Evolutionary conservation across 2,113 vertebrate species (phyloP).

Genomic region (Mus pahari): DNA sequence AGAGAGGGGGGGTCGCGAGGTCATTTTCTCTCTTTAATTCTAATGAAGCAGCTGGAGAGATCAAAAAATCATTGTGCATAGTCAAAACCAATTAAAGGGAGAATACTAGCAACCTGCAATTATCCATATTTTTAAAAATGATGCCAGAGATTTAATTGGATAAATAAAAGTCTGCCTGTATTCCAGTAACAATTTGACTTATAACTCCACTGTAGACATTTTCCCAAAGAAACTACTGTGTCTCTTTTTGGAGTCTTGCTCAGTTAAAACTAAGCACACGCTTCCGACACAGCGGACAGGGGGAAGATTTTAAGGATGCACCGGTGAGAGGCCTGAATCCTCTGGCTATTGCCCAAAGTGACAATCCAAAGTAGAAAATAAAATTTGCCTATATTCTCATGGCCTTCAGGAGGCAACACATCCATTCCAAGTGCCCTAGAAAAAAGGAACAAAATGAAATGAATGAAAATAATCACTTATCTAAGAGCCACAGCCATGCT

Average conservation of each 20-base stretch:
- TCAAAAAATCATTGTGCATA: conserved; percentile 35
- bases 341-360: not conserved
- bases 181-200: conserved; percentile 35
- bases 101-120: conserved; percentile 13
- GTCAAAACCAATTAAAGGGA: conserved; percentile 68
- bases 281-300: not conserved
- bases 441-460: not conserved
- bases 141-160: conserved; percentile 49
- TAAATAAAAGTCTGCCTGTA: conserved; percentile 34
- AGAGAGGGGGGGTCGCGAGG: not conserved
- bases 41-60: conserved; percentile 43
- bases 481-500: conserved; percentile 40
- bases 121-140: conserved; percentile 13
- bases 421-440: not conserved
- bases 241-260: not conserved
- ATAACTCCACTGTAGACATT: conserved; percentile 6
- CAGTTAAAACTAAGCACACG: not conserved
- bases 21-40: conserved; percentile 52
- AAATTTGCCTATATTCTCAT: not conserved
- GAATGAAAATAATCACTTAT: conserved; percentile 49
- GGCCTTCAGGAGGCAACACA: not conserved
- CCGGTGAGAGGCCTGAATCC: not conserved
- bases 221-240: not conserved
- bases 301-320: not conserved
- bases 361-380: not conserved